These are phyloP conservation scores for Chrysogorgia sp. DNA, from an alignment of 92 coral and sea anemone genomes.

Conservation along the genomic window DNA sequence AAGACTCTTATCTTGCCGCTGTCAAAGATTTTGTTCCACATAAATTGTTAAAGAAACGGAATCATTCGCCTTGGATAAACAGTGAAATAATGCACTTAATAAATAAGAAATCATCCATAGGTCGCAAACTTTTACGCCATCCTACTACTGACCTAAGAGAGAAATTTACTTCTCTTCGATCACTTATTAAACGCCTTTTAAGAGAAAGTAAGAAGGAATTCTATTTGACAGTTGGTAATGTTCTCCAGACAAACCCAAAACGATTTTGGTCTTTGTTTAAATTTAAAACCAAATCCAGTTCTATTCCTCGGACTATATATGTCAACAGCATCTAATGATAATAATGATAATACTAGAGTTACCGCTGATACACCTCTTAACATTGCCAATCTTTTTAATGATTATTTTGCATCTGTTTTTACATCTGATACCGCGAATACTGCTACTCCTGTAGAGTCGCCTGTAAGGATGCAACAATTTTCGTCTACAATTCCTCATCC, in stretches of 20 bases:
- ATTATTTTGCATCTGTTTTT: conserved; percentile 17
- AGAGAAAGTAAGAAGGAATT: too few relatives aligned
- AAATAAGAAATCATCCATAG: conserved; percentile 1
- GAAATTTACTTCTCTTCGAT: neutral
- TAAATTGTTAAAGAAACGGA: conserved; percentile 1
- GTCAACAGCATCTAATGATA: conserved; percentile 11
- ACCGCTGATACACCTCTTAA: neutral
- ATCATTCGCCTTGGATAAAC: conserved; percentile 9
- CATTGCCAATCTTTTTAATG: conserved; percentile 19
- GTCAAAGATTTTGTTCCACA: conserved; percentile 19
- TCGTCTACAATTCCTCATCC: neutral
- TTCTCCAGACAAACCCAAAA: too few relatives aligned
- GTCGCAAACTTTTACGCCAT: neutral
- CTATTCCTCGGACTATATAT: conserved; percentile 6
- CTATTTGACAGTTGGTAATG: too few relatives aligned
- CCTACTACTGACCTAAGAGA: neutral
- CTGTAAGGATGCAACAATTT: neutral
- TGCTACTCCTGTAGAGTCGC: neutral
- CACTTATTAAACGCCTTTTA: too few relatives aligned
- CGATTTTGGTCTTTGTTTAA: too few relatives aligned
- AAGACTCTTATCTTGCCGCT: conserved; percentile 18
- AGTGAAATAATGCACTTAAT: too few relatives aligned
- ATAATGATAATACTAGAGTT: neutral
- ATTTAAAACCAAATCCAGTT: neutral
- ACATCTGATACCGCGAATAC: neutral